Evolutionary conservation across 2,797 vertebrate genomes (phyloP).

Genomic region (Spea hammondii): DNA sequence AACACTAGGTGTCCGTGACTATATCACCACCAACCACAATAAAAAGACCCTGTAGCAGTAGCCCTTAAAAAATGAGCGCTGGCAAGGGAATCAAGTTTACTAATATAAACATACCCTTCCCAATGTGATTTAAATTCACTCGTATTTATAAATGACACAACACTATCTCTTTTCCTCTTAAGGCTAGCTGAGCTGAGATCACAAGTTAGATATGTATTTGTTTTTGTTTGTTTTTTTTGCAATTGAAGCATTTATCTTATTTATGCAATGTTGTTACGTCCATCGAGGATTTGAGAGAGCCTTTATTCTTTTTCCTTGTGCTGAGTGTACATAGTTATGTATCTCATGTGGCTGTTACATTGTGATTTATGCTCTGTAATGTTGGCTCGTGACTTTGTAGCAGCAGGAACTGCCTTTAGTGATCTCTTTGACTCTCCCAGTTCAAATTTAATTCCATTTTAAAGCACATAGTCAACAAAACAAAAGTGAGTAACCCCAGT

Average conservation of each 20-base stretch:
- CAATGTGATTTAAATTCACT: background rate
- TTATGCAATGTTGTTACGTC: background rate
- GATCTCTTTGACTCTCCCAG: constrained; percentile 8
- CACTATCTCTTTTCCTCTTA: background rate
- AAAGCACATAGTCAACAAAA: constrained; percentile 25
- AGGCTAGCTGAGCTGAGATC: background rate
- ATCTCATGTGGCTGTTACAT: constrained; percentile 39
- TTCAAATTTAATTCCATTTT: constrained; percentile 22
- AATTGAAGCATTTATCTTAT: constrained; percentile 33
- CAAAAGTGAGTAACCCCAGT: constrained; percentile 21
- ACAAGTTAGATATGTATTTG: constrained; percentile 2
- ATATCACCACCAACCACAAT: too few relatives aligned
- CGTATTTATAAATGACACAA: background rate
- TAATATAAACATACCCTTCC: background rate
- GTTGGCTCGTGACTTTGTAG: constrained; percentile 26
- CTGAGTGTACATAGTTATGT: constrained; percentile 37
- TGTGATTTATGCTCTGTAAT: constrained; percentile 38
- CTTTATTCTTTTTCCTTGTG: constrained; percentile 28
- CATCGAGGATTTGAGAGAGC: constrained; percentile 35
- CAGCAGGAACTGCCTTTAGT: constrained; percentile 18
- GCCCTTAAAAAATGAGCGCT: too few relatives aligned
- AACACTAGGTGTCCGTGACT: too few relatives aligned
- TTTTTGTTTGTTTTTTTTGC: constrained; percentile 7
- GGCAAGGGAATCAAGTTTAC: too few relatives aligned
- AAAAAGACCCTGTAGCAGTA: too few relatives aligned